These are phyloP conservation scores for Rambutsinella grinnellia DNA, from an alignment of 2,888 invertebrate genomes.

Conservation along the genomic window DNA sequence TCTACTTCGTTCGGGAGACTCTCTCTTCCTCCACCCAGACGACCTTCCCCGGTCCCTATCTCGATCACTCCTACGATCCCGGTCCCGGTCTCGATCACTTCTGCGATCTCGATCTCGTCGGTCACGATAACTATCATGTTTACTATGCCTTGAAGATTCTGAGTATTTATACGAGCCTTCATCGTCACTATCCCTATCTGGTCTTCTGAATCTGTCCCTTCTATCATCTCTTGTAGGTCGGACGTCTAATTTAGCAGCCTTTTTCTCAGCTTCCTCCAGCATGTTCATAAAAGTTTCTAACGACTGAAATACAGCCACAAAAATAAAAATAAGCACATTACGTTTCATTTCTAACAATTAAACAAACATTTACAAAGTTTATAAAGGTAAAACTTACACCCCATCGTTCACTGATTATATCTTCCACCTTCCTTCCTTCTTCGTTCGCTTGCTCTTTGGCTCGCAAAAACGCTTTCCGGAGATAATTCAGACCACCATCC, in stretches of 20 bases:
- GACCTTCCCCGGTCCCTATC: constrained; percentile 12
- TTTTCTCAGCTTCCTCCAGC: constrained; percentile 72
- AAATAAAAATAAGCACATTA: constrained; percentile 20
- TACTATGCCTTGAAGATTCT: constrained; percentile 18
- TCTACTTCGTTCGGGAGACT: constrained; percentile 1
- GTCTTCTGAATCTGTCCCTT: constrained; percentile 38
- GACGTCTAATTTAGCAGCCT: too few relatives aligned
- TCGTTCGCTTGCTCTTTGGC: constrained; percentile 73
- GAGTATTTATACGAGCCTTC: constrained; percentile 34
- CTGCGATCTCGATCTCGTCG: constrained; percentile 15
- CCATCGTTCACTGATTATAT: constrained; percentile 74
- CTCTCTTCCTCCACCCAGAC: constrained; percentile 28
- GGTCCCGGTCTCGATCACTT: constrained; percentile 13
- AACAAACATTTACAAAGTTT: too few relatives aligned
- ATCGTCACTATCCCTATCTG: constrained; percentile 57
- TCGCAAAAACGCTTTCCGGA: constrained; percentile 72
- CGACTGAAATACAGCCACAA: constrained; percentile 70
- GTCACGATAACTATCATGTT: neutral
- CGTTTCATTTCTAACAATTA: neutral
- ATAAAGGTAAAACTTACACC: too few relatives aligned
- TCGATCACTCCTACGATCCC: constrained; percentile 26
- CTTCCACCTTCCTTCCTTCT: constrained; percentile 72
- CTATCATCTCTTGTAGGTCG: constrained; percentile 11
- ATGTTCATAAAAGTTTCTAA: constrained; percentile 71
- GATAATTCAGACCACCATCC: constrained; percentile 73